Evolutionary conservation across 2,888 invertebrate genomes (phyloP), one percentile per base, ranked within the genome.

Genomic region (Hyposoter didymator): DNA sequence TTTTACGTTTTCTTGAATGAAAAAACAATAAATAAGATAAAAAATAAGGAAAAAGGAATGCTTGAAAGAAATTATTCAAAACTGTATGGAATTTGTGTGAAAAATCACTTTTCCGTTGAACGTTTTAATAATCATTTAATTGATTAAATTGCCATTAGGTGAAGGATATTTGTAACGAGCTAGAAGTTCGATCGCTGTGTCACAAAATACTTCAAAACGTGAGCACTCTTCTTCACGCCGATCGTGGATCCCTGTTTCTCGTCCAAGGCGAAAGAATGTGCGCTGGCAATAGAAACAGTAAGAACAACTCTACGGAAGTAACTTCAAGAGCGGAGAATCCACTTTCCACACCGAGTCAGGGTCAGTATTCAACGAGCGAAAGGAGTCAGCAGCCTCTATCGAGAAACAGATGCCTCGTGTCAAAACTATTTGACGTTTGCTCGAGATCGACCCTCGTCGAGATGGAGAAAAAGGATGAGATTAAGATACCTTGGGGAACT

Each of bases 121-220:
- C 1, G 8, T 39, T 39, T 39, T 0, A 39, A 39, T n/a, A 4
- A n/a, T 52, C n/a, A 52, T 52, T n/a, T 1, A 52, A 52, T n/a
- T 19, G n/a, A 39, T 75, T n/a, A 10, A 39, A 39, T 64, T 43
- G 14, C 14, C 22, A 39, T 52, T 94, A 97, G 97, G 97, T 97
- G 87, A 97, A 98, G 94, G 99, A 99, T 94, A 99, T 99, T 92
- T 98, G 98, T 94, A 98, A 99, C 94, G 99, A 99, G 94, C 95
- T 99, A 91, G 99, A 99, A 94, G 97, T 99, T 78, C 96, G 98
- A 89, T 98, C 98, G 62, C 95, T 99, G 89, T 99, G 99, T 93
- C 98, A 99, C 95, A 99, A 99, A 95, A 99, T 99, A 93, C 96
- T 98, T 82, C 98, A 98, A 94, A 99, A 99, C 94, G 99, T 99